phyloP scores from a whole-genome alignment of 1,140 invertebrate species.

The Littorina saxatilis region DNA sequence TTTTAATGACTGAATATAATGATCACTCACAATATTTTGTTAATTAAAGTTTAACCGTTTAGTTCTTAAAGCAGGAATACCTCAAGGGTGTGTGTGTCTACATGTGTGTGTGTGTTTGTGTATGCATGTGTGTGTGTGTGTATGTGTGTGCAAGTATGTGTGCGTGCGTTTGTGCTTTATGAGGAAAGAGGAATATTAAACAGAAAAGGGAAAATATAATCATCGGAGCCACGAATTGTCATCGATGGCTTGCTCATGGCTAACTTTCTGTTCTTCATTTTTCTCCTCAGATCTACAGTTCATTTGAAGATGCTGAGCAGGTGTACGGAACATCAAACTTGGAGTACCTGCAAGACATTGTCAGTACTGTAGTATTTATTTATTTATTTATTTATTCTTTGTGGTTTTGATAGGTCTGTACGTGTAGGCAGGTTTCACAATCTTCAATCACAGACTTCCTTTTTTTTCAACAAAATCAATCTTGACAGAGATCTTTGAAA shows the following conservation, averaged over 20 bases:
- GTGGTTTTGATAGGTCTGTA: background rate
- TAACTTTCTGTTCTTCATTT: background rate
- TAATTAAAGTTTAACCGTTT: too few species aligned
- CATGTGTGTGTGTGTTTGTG: background rate
- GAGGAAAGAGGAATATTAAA: too few species aligned
- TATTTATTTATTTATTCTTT: constrained; percentile 15
- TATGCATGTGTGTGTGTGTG: background rate
- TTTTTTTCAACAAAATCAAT: too few species aligned
- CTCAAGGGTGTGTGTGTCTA: background rate
- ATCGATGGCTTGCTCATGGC: background rate
- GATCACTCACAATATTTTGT: too few species aligned
- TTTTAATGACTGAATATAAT: too few species aligned
- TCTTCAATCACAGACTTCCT: too few species aligned
- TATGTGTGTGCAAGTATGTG: background rate
- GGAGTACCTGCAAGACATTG: constrained; percentile 70
- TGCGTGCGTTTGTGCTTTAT: background rate
- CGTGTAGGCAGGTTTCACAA: too few species aligned
- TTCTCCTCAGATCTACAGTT: constrained; percentile 67
- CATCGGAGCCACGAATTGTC: too few species aligned
- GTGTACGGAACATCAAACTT: constrained; percentile 49
- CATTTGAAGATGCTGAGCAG: constrained; percentile 64
- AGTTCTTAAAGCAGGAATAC: too few species aligned
- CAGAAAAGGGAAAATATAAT: too few species aligned
- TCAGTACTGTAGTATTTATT: constrained; percentile 52
- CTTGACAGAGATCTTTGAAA: too few species aligned